Evolutionary conservation across 2,113 vertebrate genomes (phyloP), one percentile per base, ranked within the genome.

Genomic region (Gymnarchus niloticus): DNA sequence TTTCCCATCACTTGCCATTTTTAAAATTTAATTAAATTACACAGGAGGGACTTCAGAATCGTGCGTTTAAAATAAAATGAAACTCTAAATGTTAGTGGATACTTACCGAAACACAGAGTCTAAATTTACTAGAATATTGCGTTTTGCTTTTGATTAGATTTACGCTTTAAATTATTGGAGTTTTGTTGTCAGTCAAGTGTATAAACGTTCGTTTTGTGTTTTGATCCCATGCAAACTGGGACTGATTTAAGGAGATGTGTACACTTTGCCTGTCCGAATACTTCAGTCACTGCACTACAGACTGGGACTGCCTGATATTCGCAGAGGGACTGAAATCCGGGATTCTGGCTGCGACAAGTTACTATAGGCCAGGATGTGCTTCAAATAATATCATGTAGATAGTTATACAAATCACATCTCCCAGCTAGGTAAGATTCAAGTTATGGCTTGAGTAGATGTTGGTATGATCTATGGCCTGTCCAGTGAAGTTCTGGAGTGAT

Each of bases 401-500:
- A 48, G 46, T 78, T 17, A 7, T 8, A 23, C 41, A 78, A 78
- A 37, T 78, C 44, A 48, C 44, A n/a, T 54, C 52, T 6, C 52
- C 14, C 14, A 54, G 5, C 14, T 54, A 14, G 14, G 14, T 6
- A 23, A 78, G 44, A 41, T 78, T 33, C 12, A 73, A 48, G 46
- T 48, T 48, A 78, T 17, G 44, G 21, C 23, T 78, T 78, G 44
- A 48, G 10, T 48, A 14, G 48, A 49, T 84, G 21, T 41, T 28
- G 46, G 37, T 48, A 48, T 46, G 83, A 84, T 84, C 65, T 84
- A 84, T 84, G 44, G 57, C n/a, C 12, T 49, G 33, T 46, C 7
- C 33, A 23, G 14, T 84, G 83, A n/a, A 84, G 37, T 48, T 25
- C 44, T 65, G 37, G 28, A 84, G 49, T 56, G 65, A 84, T 49